These are phyloP conservation scores for Mechanitis mazaeus DNA, from an alignment of 2,888 invertebrate species.

Conservation along the genomic window DNA sequence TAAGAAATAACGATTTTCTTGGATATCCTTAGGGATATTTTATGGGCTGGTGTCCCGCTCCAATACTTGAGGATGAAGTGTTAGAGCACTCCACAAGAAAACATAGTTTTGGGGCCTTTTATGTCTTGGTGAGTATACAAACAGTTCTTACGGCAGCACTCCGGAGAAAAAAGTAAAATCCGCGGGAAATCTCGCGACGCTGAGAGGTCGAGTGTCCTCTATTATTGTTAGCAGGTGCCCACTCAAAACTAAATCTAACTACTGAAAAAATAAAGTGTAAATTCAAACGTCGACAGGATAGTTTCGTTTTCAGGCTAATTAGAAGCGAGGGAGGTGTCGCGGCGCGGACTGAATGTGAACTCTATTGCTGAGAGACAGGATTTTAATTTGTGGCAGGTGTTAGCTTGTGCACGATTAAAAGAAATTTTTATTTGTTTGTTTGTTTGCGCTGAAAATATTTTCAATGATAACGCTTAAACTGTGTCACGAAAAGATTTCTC, in stretches of 20 bases:
- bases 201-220: constrained; percentile 67
- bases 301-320: constrained; percentile 70
- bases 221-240: constrained; percentile 45
- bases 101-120: constrained; percentile 28
- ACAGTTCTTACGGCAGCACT: constrained; percentile 28
- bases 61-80: constrained; percentile 20
- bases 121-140: constrained; percentile 26
- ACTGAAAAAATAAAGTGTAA: constrained; percentile 35
- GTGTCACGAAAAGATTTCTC: neutral
- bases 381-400: constrained; percentile 21
- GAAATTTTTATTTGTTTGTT: constrained; percentile 32
- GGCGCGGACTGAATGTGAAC: constrained; percentile 41
- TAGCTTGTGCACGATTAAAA: constrained; percentile 33
- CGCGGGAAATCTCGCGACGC: constrained; percentile 58
- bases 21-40: constrained; percentile 3
- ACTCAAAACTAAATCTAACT: constrained; percentile 38
- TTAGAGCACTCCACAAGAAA: constrained; percentile 21
- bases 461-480: constrained; percentile 2
- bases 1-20: neutral
- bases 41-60: constrained; percentile 8
- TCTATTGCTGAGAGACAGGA: constrained; percentile 35
- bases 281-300: constrained; percentile 31
- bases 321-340: constrained; percentile 51
- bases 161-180: constrained; percentile 41
- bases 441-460: constrained; percentile 22